Evolutionary conservation across 2,888 invertebrate genomes (phyloP).

Genomic region (Clitarchus hookeri): DNA sequence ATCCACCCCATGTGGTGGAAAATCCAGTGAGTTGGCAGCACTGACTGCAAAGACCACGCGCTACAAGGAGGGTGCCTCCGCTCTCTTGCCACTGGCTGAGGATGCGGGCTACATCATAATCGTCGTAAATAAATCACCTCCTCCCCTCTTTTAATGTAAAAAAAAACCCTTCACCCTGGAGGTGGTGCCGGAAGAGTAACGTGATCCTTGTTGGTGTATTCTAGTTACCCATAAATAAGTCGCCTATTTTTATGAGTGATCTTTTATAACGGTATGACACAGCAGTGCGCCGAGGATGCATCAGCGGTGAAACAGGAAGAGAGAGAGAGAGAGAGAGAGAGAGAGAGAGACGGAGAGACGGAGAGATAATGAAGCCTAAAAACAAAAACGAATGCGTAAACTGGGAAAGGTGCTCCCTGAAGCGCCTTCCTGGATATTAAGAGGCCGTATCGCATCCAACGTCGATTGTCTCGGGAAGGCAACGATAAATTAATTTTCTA

Average conservation of each 20-base stretch:
- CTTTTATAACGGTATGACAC: background rate
- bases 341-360: too few species aligned
- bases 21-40: too few species aligned
- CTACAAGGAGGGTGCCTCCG: background rate
- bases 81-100: background rate
- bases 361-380: too few species aligned
- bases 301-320: background rate
- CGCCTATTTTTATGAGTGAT: background rate
- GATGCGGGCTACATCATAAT: background rate
- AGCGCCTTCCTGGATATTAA: too few species aligned
- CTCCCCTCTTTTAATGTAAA: background rate
- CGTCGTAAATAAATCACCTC: background rate
- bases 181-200: background rate
- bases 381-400: too few species aligned
- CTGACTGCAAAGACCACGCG: background rate
- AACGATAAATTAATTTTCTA: too few species aligned
- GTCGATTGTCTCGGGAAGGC: too few species aligned
- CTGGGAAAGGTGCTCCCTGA: too few species aligned
- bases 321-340: too few species aligned
- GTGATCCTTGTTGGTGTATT: background rate
- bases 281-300: background rate
- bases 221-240: constrained; percentile 8
- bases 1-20: too few species aligned
- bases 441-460: too few species aligned
- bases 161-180: background rate